Percentiles rank a stretch among this genome's conserved stretches.
Conservation (phyloP, 1,140 invertebrate genomes). For the Drosophila mojavensis region DNA sequence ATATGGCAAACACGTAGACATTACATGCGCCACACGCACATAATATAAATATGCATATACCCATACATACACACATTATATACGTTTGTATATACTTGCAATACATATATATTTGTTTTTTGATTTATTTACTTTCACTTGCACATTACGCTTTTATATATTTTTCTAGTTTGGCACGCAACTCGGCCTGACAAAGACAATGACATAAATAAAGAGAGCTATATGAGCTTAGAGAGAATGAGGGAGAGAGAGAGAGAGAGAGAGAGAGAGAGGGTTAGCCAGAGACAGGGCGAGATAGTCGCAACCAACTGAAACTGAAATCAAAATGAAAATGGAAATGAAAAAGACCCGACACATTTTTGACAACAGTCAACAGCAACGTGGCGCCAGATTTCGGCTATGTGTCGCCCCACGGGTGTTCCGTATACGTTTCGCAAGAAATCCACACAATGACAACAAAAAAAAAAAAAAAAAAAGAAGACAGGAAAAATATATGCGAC, state of each 20-base stretch:
- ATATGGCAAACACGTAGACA: conserved; percentile 69
- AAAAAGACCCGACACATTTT: conserved; percentile 49
- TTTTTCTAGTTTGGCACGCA: conserved; percentile 69
- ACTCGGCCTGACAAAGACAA: conserved; percentile 35
- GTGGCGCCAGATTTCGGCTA: conserved; percentile 61
- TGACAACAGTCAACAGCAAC: conserved; percentile 65
- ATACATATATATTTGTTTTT: conserved; percentile 15
- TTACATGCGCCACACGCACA: conserved; percentile 24
- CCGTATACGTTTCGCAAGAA: not conserved
- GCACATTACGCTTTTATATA: conserved; percentile 57
- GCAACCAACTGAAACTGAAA: not conserved
- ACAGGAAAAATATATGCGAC: not conserved
- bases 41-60: conserved; percentile 2
- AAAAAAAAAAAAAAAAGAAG: not conserved
- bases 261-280: too few species aligned
- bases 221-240: not conserved
- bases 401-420: conserved; percentile 2
- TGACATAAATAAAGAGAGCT: not conserved
- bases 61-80: conserved; percentile 8
- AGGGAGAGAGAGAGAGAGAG: too few species aligned
- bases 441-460: not conserved
- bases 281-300: not conserved
- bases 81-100: conserved; percentile 5
- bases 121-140: conserved; percentile 65
- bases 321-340: conserved; percentile 10